Conservation (phyloP, 2,113 vertebrate genomes). For the Peucedramus taeniatus region DNA sequence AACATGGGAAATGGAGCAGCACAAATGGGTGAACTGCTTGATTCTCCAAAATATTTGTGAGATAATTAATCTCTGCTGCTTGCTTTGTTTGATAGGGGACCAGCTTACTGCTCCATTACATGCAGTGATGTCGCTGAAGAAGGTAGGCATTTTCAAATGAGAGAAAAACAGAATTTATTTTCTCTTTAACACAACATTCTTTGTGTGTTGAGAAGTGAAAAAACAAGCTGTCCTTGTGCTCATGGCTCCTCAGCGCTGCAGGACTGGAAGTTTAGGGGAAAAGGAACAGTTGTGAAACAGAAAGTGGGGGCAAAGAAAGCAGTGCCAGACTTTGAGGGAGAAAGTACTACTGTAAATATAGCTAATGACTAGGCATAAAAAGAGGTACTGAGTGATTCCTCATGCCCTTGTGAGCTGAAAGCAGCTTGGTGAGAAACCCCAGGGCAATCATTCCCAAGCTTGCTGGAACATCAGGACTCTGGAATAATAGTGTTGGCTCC, state of each 20-base stretch:
- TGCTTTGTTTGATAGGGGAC: slow-evolving; percentile 29
- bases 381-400: slow-evolving; percentile 1
- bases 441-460: slow-evolving; percentile 45
- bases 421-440: slow-evolving; percentile 40
- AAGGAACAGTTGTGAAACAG: slow-evolving; percentile 7
- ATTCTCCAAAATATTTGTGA: slow-evolving; percentile 56
- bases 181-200: slow-evolving; percentile 46
- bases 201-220: slow-evolving; percentile 35
- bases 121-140: slow-evolving; percentile 7
- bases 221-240: slow-evolving; percentile 36
- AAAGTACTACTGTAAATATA: slow-evolving; percentile 58
- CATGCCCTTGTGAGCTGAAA: slow-evolving; percentile 18
- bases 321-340: slow-evolving; percentile 7
- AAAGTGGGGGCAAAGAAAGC: background rate
- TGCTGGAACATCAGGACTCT: background rate
- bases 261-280: slow-evolving; percentile 26
- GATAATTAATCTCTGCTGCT: slow-evolving; percentile 65
- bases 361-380: slow-evolving; percentile 37
- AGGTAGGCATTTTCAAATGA: slow-evolving; percentile 45
- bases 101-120: slow-evolving; percentile 41
- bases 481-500: background rate
- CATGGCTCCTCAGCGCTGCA: background rate
- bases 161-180: slow-evolving; percentile 41
- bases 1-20: slow-evolving; percentile 56
- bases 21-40: slow-evolving; percentile 56